Percentiles rank a stretch among this genome's conserved stretches.
phyloP scores from a whole-genome alignment of 2,113 vertebrate genomes.

The Leptodactylus fuscus region DNA sequence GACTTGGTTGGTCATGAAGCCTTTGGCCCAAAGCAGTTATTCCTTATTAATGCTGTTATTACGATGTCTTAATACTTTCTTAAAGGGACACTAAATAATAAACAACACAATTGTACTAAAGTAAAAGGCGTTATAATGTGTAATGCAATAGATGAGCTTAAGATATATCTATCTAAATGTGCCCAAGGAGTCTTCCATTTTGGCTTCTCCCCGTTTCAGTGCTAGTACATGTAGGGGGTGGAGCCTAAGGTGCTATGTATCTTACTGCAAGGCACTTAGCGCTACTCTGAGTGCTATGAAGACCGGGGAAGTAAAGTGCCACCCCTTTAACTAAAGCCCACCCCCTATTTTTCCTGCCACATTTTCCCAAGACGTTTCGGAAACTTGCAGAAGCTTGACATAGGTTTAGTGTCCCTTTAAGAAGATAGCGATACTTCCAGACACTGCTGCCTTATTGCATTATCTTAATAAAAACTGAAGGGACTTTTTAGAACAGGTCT shows the following conservation, averaged over 20 bases:
- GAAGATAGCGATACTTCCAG: background rate
- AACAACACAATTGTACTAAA: background rate
- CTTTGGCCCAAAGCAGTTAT: background rate
- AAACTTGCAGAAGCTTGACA: background rate
- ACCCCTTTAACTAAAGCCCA: background rate
- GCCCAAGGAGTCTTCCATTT: background rate
- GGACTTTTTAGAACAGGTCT: background rate
- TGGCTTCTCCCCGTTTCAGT: background rate
- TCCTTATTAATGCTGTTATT: background rate
- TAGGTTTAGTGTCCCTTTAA: background rate
- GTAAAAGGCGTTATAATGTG: background rate
- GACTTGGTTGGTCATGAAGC: background rate
- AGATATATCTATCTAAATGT: background rate
- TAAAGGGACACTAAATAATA: background rate
- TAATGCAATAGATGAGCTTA: background rate
- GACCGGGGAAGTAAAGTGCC: background rate
- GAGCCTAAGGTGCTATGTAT: background rate
- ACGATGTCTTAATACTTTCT: background rate
- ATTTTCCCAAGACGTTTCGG: background rate
- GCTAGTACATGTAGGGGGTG: background rate
- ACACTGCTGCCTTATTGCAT: background rate
- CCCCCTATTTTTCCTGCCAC: background rate
- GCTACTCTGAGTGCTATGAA: background rate
- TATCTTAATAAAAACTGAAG: background rate
- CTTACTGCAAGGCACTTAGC: background rate